A percentile compares a stretch with the other conserved stretches of the same genome.
Conservation (phyloP, 2,113 vertebrate species). For the Bubalus kerabau region DNA sequence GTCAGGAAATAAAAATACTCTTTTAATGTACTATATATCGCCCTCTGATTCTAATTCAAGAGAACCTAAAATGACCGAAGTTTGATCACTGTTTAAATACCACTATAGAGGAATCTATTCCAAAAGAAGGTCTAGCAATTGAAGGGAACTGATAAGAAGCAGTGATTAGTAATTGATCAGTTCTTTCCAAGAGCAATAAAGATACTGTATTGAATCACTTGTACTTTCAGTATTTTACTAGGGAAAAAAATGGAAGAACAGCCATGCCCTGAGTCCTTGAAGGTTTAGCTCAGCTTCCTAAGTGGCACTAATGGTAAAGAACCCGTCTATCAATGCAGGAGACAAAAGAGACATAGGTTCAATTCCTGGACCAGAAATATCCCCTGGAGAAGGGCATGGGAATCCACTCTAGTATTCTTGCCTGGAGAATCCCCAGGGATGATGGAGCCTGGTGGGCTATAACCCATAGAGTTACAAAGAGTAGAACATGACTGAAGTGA, state of each 20-base stretch:
- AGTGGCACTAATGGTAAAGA: neutral
- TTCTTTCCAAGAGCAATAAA: neutral
- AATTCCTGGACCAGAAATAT: fast-evolving
- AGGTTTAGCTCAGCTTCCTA: neutral
- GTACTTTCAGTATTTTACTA: neutral
- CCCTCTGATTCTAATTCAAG: neutral
- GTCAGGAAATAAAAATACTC: neutral
- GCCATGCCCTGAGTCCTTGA: neutral
- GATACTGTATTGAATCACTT: neutral
- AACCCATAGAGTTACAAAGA: neutral
- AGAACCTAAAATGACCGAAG: neutral
- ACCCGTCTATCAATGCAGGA: neutral
- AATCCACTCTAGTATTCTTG: neutral
- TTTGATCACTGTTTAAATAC: neutral
- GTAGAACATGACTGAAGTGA: neutral
- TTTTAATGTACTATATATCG: neutral
- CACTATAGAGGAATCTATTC: neutral
- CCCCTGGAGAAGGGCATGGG: neutral
- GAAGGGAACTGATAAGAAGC: neutral
- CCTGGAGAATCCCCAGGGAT: neutral
- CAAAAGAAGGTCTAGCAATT: neutral
- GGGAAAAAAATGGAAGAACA: neutral
- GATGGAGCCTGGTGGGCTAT: neutral
- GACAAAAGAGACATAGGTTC: neutral
- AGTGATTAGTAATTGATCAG: neutral